Evolutionary conservation across 2,888 invertebrate species (phyloP).

Genomic region (Cataglyphis rosenhaueri): DNA sequence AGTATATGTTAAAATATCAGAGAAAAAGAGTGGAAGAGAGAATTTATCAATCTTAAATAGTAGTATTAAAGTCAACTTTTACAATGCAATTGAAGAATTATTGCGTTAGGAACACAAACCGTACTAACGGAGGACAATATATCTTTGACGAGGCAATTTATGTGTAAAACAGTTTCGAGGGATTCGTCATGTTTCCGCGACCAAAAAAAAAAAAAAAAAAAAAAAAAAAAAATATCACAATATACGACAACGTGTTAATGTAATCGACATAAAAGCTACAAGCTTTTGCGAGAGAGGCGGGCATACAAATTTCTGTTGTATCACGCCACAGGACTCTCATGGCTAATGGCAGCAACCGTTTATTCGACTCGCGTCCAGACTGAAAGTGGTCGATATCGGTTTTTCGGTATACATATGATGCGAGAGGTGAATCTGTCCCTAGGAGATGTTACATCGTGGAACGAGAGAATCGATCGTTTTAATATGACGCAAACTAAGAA

Average conservation of each 20-base stretch:
- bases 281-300: slow-evolving; percentile 1
- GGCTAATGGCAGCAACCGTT: slow-evolving; percentile 35
- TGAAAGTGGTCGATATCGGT: slow-evolving; percentile 38
- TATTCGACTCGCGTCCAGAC: slow-evolving; percentile 46
- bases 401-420: slow-evolving; percentile 17
- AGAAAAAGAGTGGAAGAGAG: background rate
- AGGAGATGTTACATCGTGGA: slow-evolving; percentile 50
- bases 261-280: slow-evolving; percentile 26
- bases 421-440: slow-evolving; percentile 25
- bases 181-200: background rate
- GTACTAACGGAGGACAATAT: background rate
- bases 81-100: background rate
- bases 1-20: too few species aligned
- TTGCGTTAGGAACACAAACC: background rate
- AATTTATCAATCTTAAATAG: background rate
- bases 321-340: slow-evolving; percentile 25
- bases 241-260: background rate
- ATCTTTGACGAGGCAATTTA: background rate
- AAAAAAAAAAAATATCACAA: background rate
- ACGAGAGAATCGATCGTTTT: slow-evolving; percentile 62
- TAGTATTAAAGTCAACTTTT: background rate
- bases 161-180: background rate
- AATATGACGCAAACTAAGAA: slow-evolving; percentile 65
- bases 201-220: background rate
- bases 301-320: slow-evolving; percentile 25